Base-by-base conservation (phyloP, 2,113 vertebrate species). In the Motacilla tschutschensis region DNA sequence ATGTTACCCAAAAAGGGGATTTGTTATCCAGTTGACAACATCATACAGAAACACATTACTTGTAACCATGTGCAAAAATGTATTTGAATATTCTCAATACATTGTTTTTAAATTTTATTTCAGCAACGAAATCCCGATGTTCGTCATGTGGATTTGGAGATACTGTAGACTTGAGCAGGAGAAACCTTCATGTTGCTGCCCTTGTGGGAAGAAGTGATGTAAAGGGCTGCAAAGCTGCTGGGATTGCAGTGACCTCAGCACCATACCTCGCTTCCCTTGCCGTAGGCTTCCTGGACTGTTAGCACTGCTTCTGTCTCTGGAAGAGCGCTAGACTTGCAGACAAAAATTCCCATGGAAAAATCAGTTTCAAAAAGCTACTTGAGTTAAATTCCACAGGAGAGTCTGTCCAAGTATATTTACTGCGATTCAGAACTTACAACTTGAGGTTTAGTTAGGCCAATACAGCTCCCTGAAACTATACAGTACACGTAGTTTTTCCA, bases 141-240 rank as follows among this genome's bases (percentile, higher is more conserved):
- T 75, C 99, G 99, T 51, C 99, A 99, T 5, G 98, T 99, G 22
- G 99, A 99, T 95, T 96, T 99, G 97, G 99, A 99, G 96, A 99
- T 99, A 67, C 76, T 99, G 63, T 99, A 98, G 95, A 78, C 85
- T 76, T 89, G 79, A 59, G 57, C 83, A 87, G 95, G 88, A 71
- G 67, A 58, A 57, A 55, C 48, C 78, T 66, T 73, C 70, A 38
- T 40, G 53, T 51, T 80, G 53, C 88, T 48, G 21, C 73, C 14
- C 6, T 62, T 76, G 59, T 79, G 90, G 83, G 84, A 88, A 79
- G 73, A 78, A 85, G 87, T 86, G 55, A 5, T 0, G 2, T 21
- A 10, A 84, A 87, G 75, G 79, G 69, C 76, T 65, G 92, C 69
- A 36, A 70, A 83, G 88, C 84, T 58, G 50, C 82, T 36, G 86